Evolutionary conservation across 1,140 invertebrate genomes (phyloP).

Genomic region (Danaus plexippus): DNA sequence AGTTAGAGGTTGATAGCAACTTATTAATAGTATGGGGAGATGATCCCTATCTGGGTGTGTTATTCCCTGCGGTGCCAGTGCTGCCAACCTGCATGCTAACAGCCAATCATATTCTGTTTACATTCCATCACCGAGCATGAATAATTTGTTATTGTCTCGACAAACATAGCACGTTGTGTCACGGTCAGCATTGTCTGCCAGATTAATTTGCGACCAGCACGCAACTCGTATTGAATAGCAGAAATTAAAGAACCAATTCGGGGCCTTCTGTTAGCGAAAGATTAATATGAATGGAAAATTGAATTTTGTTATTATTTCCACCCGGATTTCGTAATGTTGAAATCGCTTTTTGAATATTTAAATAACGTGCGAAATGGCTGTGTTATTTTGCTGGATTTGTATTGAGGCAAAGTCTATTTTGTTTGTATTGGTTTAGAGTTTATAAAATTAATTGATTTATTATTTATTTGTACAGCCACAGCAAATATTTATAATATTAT

Average conservation of each 20-base stretch:
- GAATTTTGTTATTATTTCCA: conserved; percentile 39
- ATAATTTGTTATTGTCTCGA: conserved; percentile 70
- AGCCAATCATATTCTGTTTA: conserved; percentile 72
- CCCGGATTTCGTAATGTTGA: conserved; percentile 22
- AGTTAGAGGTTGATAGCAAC: conserved; percentile 55
- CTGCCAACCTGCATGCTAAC: conserved; percentile 55
- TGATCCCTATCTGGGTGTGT: conserved; percentile 37
- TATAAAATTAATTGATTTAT: too few species aligned
- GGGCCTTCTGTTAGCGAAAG: conserved; percentile 36
- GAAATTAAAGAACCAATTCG: conserved; percentile 47
- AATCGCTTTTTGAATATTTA: conserved; percentile 35
- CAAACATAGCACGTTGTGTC: conserved; percentile 54
- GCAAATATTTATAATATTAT: too few species aligned
- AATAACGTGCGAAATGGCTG: conserved; percentile 20
- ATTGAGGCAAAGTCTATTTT: conserved; percentile 20
- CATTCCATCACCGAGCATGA: conserved; percentile 69
- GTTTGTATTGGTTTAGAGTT: too few species aligned
- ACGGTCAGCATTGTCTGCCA: conserved; percentile 61
- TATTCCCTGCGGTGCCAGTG: conserved; percentile 7
- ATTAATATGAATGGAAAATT: conserved; percentile 48
- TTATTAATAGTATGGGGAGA: conserved; percentile 62
- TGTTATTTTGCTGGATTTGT: conserved; percentile 14
- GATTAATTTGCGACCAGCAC: conserved; percentile 60
- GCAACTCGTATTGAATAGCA: conserved; percentile 49
- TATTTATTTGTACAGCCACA: too few species aligned